A percentile compares a stretch with the other conserved stretches of the same genome.
phyloP scores from a whole-genome alignment of 1,140 invertebrate species.

The Probaryconus sp. region DNA sequence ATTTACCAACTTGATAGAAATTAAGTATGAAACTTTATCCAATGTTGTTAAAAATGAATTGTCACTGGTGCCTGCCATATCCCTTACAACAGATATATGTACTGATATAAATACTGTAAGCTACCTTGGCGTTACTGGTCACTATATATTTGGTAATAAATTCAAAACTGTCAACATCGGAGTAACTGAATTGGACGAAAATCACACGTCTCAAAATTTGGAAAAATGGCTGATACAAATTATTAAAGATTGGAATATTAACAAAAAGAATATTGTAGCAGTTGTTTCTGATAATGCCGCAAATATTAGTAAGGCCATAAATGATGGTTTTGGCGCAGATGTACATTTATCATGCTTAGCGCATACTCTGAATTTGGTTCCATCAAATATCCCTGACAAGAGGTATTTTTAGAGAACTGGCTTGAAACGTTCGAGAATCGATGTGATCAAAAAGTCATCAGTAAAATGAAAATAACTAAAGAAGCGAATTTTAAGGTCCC shows the following conservation, averaged over 20 bases:
- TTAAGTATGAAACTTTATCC: too few relatives aligned
- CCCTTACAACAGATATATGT: too few relatives aligned
- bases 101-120: constrained; percentile 55
- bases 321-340: constrained; percentile 68
- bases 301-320: constrained; percentile 70
- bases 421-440: too few relatives aligned
- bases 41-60: too few relatives aligned
- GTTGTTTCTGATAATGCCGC: constrained; percentile 72
- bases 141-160: constrained; percentile 43
- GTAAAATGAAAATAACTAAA: too few relatives aligned
- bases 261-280: constrained; percentile 68
- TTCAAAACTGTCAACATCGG: constrained; percentile 35
- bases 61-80: too few relatives aligned
- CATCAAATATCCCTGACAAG: too few relatives aligned
- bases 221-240: constrained; percentile 62
- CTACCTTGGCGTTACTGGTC: constrained; percentile 62
- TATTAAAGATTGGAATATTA: constrained; percentile 68
- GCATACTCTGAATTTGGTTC: constrained; percentile 68
- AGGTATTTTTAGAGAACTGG: too few relatives aligned
- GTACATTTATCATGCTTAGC: constrained; percentile 74
- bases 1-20: too few relatives aligned
- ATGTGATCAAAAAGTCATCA: too few relatives aligned
- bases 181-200: constrained; percentile 35
- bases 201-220: constrained; percentile 59
- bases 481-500: too few relatives aligned